Evolutionary conservation across 2,113 vertebrate genomes (phyloP).

Genomic region (Hippocampus comes): DNA sequence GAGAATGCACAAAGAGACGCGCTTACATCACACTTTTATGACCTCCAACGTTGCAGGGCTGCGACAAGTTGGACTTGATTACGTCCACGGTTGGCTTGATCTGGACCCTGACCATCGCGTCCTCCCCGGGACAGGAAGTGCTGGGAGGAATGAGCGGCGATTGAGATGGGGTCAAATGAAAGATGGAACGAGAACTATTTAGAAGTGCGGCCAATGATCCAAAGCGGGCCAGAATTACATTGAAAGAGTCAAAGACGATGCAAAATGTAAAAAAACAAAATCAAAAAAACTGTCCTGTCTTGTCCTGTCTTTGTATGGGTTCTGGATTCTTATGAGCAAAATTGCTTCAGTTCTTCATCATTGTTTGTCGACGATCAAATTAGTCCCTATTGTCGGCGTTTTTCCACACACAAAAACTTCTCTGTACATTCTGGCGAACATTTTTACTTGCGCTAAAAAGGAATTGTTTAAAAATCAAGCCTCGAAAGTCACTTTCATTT

Average conservation of each 20-base stretch:
- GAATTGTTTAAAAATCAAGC: neutral
- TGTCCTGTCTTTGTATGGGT: neutral
- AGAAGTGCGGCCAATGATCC: neutral
- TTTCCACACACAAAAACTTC: no score
- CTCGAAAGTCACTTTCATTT: neutral
- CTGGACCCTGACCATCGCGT: neutral
- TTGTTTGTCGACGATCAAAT: no score
- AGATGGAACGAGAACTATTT: neutral
- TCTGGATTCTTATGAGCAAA: neutral
- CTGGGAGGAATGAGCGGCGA: neutral
- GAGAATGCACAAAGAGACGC: conserved; percentile 33
- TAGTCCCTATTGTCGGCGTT: no score
- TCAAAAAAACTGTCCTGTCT: neutral
- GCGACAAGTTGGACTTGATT: neutral
- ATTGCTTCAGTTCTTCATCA: no score
- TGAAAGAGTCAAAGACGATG: neutral
- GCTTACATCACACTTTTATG: conserved; percentile 30
- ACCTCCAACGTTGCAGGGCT: neutral
- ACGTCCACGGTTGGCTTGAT: neutral
- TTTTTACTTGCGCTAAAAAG: no score
- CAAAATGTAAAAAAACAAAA: neutral
- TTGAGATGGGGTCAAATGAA: neutral
- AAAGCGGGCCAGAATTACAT: neutral
- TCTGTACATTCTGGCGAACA: no score
- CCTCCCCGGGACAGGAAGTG: neutral